Conservation (phyloP, 1,140 invertebrate genomes). For the Cotesia typhae region DNA sequence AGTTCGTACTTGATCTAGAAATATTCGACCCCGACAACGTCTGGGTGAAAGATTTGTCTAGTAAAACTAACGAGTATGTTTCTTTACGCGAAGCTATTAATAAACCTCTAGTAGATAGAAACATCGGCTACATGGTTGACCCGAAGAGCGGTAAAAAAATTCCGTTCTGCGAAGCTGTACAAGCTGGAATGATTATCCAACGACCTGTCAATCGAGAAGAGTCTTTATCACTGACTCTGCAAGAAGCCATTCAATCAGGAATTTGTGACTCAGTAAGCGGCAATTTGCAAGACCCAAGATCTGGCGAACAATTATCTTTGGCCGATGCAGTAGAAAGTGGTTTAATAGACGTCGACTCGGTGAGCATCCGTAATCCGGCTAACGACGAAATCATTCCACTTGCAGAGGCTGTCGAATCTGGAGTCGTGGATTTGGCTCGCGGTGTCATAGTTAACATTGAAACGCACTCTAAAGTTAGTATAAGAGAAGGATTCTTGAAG, state of each 20-base stretch:
- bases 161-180: constrained; percentile 85
- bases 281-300: constrained; percentile 72
- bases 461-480: constrained; percentile 73
- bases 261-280: constrained; percentile 72
- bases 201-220: constrained; percentile 50
- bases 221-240: constrained; percentile 67
- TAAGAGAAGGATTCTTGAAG: constrained; percentile 75
- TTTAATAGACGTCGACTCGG: constrained; percentile 78
- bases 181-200: constrained; percentile 74
- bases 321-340: constrained; percentile 77
- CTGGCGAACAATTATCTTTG: constrained; percentile 72
- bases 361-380: constrained; percentile 74
- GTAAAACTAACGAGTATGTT: constrained; percentile 73
- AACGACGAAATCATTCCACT: constrained; percentile 77
- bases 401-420: constrained; percentile 78
- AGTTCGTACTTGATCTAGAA: constrained; percentile 77
- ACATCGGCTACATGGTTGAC: constrained; percentile 83
- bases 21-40: constrained; percentile 80
- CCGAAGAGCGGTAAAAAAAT: constrained; percentile 81
- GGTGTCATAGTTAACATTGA: constrained; percentile 77
- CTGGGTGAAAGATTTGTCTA: constrained; percentile 79
- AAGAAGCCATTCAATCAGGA: constrained; percentile 74
- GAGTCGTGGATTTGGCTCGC: constrained; percentile 78
- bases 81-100: constrained; percentile 79
- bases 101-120: constrained; percentile 77